Conservation (phyloP, 2,113 vertebrate genomes). For the Octodon degus region DNA sequence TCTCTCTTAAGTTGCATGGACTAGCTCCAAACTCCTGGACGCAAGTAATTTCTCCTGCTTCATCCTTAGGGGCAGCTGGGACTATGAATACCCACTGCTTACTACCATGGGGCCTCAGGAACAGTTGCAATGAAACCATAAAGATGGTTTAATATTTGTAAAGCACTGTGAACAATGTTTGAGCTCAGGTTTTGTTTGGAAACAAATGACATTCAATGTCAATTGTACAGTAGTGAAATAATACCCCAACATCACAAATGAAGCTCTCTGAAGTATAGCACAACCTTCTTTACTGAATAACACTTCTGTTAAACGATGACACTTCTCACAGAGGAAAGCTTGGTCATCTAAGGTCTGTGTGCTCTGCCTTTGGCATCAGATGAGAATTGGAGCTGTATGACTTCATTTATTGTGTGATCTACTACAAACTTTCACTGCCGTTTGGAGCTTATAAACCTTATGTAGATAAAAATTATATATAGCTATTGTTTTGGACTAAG, state of each 20-base stretch:
- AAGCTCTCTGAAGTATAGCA: neutral
- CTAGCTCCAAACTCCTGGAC: neutral
- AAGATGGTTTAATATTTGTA: neutral
- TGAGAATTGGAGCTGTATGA: neutral
- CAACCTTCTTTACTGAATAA: neutral
- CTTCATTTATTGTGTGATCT: neutral
- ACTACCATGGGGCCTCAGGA: neutral
- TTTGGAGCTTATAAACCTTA: neutral
- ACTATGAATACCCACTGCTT: neutral
- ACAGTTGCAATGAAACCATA: neutral
- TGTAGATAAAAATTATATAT: neutral
- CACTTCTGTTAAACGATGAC: neutral
- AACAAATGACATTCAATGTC: neutral
- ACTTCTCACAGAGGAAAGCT: neutral
- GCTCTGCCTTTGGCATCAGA: neutral
- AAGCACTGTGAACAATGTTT: neutral
- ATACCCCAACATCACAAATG: neutral
- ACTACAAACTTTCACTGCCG: neutral
- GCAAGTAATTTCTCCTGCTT: neutral
- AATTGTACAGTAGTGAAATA: neutral
- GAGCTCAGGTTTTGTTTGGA: neutral
- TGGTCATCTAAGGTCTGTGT: neutral
- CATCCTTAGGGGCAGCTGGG: neutral
- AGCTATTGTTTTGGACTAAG: neutral
- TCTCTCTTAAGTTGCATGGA: neutral